Conservation (phyloP, 2,113 vertebrate species). For the Nycticorax nycticorax region DNA sequence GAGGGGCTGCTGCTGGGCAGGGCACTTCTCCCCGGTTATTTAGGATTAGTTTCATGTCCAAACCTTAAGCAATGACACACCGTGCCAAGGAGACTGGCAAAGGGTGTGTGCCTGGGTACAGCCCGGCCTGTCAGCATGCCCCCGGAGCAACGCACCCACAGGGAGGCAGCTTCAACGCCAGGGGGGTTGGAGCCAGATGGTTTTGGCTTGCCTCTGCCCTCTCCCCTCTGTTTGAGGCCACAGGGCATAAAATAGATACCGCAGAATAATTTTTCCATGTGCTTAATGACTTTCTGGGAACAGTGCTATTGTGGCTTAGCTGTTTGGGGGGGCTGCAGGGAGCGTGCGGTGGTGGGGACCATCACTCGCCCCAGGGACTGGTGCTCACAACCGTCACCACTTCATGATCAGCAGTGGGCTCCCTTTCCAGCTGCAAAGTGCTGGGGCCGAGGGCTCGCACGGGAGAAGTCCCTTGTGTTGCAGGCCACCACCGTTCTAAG, state of each 20-base stretch:
- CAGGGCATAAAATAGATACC: accelerated
- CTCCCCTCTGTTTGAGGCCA: not conserved
- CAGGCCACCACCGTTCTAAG: not conserved
- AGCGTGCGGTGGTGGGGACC: accelerated
- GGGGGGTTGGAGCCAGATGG: not conserved
- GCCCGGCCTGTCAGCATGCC: accelerated
- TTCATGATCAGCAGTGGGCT: not conserved
- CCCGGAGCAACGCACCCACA: accelerated
- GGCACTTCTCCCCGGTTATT: not conserved
- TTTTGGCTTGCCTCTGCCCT: not conserved
- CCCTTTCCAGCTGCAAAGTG: not conserved
- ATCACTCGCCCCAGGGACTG: no score
- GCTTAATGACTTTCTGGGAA: not conserved
- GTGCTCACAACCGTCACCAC: accelerated
- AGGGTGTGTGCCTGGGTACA: not conserved
- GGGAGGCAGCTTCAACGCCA: accelerated
- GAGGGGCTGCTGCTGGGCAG: not conserved
- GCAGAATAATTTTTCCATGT: not conserved
- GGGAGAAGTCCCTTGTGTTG: not conserved
- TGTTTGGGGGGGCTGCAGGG: not conserved
- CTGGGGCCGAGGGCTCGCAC: not conserved
- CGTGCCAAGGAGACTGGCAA: not conserved
- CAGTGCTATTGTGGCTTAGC: not conserved
- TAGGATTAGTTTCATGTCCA: not conserved
- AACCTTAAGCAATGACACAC: not conserved